Evolutionary conservation across 2,797 vertebrate species (phyloP), one percentile per base, ranked within the genome.

Genomic region (Platalea minor): DNA sequence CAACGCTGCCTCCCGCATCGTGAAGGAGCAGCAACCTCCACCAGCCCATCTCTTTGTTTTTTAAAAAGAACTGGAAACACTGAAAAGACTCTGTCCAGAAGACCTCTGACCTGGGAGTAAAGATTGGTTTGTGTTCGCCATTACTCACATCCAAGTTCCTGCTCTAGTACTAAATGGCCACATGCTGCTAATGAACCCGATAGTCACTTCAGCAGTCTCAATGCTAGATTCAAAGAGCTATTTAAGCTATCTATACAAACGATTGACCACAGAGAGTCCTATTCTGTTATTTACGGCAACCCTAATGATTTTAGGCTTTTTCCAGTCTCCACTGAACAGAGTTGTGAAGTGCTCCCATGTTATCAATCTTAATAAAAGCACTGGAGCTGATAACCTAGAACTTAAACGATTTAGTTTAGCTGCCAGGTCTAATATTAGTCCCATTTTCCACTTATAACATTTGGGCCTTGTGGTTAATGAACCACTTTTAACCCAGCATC

Each of bases 331-430:
- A 14, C 14, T 76, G 43, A 89, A 45, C 25, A 88, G 57, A 92
- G 17, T 25, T 83, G 51, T 85, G 45, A 92, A 64, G 23, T 25
- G 23, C n/a, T 91, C 43, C 56, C 25, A 18, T 2, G 5, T 61
- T 77, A 95, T 95, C 76, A 74, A 81, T 95, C 84, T 95, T 96
- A 75, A 92, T 79, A 96, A 94, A 95, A 94, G 50, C 48, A 77
- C 19, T 69, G 63, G 17, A 43, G 48, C 79, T 81, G 74, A 84
- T 95, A 96, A 94, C 33, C 68, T 82, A 95, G 80, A 86, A 89
- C 26, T 11, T 85, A 60, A 96, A 50, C 13, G 8, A 80, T 67
- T 95, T 57, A 90, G 43, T 77, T 93, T 53, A 87, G 50, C n/a
- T 87, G 85, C 25, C 72, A 95, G 59, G 84, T 75, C 46, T 81